Conservation (phyloP, 2,113 vertebrate genomes). For the Myocastor coypus region DNA sequence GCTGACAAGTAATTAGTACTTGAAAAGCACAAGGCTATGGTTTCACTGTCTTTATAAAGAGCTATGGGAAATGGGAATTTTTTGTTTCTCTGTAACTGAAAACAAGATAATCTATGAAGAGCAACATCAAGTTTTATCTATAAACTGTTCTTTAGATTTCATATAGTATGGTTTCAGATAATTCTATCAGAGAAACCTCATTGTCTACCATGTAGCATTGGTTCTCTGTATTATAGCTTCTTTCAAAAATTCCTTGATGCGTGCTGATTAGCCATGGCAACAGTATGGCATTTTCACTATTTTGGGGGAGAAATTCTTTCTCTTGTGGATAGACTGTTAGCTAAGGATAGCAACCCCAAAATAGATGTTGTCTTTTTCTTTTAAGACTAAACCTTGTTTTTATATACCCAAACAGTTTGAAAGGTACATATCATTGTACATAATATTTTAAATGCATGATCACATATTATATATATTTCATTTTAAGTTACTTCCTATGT, state of each 20-base stretch:
- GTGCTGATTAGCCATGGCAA: neutral
- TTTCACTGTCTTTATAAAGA: neutral
- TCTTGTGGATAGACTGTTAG: neutral
- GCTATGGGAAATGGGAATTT: neutral
- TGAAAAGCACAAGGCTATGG: neutral
- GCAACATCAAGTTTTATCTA: neutral
- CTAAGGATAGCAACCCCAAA: neutral
- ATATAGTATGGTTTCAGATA: neutral
- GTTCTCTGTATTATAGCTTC: too few species aligned
- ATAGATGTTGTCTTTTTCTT: neutral
- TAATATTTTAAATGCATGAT: neutral
- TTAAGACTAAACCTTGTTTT: neutral
- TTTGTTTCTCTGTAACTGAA: neutral
- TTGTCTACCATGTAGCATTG: neutral
- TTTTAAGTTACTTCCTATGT: too few species aligned
- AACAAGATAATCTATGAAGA: neutral
- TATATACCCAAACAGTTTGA: neutral
- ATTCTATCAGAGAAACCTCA: neutral
- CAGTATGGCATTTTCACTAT: accelerated
- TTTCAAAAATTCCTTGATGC: neutral
- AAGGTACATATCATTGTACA: neutral
- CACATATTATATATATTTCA: neutral
- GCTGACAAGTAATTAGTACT: conserved; percentile 16
- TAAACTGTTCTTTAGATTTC: neutral
- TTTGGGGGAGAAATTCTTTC: neutral